These are phyloP conservation scores for Pristionchus exspectatus DNA, from an alignment of 2,888 invertebrate genomes.

Conservation along the genomic window DNA sequence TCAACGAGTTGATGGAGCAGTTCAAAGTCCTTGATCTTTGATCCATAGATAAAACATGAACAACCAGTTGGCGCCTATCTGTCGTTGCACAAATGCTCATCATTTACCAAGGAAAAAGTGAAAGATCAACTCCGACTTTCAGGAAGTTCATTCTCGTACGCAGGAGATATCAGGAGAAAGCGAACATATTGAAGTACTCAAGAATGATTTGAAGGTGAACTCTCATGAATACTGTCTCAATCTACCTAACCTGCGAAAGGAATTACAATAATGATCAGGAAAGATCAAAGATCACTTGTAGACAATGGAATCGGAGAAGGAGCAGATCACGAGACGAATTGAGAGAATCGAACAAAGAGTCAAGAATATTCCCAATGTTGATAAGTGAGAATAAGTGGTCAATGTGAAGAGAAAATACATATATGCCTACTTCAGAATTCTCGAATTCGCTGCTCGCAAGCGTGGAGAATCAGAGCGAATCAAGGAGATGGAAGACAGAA, in stretches of 20 bases:
- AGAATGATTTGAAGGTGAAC: conserved; percentile 86
- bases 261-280: background rate
- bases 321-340: conserved; percentile 85
- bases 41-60: background rate
- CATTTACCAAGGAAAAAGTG: background rate
- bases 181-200: conserved; percentile 87
- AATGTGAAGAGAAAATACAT: background rate
- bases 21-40: conserved; percentile 83
- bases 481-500: conserved; percentile 83
- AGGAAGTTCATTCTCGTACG: conserved; percentile 70
- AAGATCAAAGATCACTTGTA: conserved; percentile 20
- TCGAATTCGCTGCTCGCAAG: conserved; percentile 81
- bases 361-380: conserved; percentile 69
- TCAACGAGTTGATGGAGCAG: conserved; percentile 87
- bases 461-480: conserved; percentile 84
- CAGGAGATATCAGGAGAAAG: conserved; percentile 80
- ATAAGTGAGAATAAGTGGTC: conserved; percentile 61
- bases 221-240: background rate
- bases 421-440: conserved; percentile 11
- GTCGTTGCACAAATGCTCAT: too few species aligned
- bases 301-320: conserved; percentile 86
- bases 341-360: conserved; percentile 81
- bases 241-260: background rate
- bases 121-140: background rate
- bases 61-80: too few species aligned